phyloP scores from a whole-genome alignment of 2,113 vertebrate genomes.

The Eubucco bourcierii region DNA sequence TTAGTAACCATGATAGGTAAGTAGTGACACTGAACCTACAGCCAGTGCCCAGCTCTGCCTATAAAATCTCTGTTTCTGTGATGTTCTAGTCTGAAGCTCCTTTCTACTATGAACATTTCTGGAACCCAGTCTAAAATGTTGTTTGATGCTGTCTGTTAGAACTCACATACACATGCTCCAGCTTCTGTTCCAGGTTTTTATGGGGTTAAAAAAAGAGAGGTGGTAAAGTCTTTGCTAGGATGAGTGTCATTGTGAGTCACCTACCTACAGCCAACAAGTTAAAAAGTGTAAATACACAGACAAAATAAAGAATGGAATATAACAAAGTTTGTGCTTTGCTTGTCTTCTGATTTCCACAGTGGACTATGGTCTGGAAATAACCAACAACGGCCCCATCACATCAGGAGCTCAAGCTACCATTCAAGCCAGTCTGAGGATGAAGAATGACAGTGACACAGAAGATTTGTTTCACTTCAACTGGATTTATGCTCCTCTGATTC shows the following conservation, averaged over 20 bases:
- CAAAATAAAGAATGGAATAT: not conserved
- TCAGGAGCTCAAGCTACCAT: constrained; percentile 67
- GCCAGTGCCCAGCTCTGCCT: not conserved
- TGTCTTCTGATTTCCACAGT: constrained; percentile 30
- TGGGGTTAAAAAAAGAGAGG: not conserved
- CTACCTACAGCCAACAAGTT: not conserved
- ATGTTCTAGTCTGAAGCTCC: not conserved
- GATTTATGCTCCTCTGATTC: constrained; percentile 72
- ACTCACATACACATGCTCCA: not conserved
- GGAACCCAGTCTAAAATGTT: not conserved
- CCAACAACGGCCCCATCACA: constrained; percentile 70
- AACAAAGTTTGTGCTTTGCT: not conserved
- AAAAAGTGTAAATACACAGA: not conserved
- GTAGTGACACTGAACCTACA: not conserved
- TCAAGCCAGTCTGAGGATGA: constrained; percentile 46
- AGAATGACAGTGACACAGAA: not conserved
- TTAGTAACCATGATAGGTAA: not conserved
- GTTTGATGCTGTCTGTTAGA: not conserved
- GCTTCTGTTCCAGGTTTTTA: not conserved
- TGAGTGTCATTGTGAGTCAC: not conserved
- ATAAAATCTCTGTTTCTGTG: not conserved
- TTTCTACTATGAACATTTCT: not conserved
- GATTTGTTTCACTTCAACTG: constrained; percentile 72
- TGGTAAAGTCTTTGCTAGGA: not conserved
- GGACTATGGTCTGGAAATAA: constrained; percentile 54